Evolutionary conservation across 2,888 invertebrate genomes (phyloP).

Genomic region (Hirudinaria manillensis): DNA sequence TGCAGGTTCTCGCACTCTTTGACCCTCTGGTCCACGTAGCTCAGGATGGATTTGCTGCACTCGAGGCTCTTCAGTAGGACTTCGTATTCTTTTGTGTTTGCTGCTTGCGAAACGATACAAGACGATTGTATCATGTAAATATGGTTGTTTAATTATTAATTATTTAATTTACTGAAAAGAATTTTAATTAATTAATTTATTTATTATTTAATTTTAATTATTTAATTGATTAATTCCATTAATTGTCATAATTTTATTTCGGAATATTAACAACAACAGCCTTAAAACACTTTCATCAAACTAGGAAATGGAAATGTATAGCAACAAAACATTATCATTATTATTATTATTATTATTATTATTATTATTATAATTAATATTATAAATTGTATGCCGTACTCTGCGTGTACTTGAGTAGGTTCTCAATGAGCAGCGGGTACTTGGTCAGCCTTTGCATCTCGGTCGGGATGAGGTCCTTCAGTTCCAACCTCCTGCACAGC

Average conservation of each 20-base stretch:
- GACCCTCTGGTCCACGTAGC: conserved; percentile 74
- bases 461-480: conserved; percentile 80
- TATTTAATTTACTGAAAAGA: too few relatives aligned
- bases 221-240: neutral
- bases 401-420: conserved; percentile 66
- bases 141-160: too few relatives aligned
- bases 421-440: conserved; percentile 79
- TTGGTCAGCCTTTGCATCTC: conserved; percentile 79
- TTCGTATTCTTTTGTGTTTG: conserved; percentile 52
- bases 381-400: conserved; percentile 46
- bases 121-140: too few relatives aligned
- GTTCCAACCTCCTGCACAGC: conserved; percentile 72
- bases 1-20: conserved; percentile 73
- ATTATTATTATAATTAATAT: neutral
- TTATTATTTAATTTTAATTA: neutral
- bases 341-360: neutral
- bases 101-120: conserved; percentile 43
- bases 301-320: neutral
- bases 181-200: too few relatives aligned
- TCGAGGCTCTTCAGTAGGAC: conserved; percentile 64
- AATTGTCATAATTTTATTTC: neutral
- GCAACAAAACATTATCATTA: neutral
- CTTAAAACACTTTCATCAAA: neutral
- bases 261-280: neutral
- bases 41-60: conserved; percentile 69